Conservation (phyloP, 2,113 vertebrate genomes). For the Poeciliopsis prolifica region DNA sequence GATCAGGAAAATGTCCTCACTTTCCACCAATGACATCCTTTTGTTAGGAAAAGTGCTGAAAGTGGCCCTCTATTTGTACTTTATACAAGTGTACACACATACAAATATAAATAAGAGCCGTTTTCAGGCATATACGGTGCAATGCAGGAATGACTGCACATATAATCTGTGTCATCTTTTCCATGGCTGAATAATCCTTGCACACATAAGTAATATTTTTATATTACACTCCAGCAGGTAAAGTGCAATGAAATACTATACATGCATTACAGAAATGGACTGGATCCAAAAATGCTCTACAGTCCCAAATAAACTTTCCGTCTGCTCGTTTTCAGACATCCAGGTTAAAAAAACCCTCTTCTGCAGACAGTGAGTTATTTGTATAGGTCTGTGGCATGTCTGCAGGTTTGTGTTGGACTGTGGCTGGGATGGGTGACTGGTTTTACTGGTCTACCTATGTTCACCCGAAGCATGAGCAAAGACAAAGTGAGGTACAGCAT, state of each 20-base stretch:
- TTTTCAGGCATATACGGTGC: slow-evolving; percentile 28
- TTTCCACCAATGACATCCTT: too few relatives aligned
- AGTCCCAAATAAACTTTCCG: slow-evolving; percentile 64
- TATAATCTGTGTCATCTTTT: slow-evolving; percentile 62
- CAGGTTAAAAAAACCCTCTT: slow-evolving; percentile 29
- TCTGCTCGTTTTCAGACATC: slow-evolving; percentile 62
- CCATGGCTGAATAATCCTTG: slow-evolving; percentile 35
- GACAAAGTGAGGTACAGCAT: slow-evolving; percentile 36
- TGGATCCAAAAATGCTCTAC: slow-evolving; percentile 72
- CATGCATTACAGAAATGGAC: slow-evolving; percentile 68
- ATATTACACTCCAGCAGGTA: slow-evolving; percentile 58
- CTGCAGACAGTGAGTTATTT: slow-evolving; percentile 74
- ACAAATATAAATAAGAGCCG: slow-evolving; percentile 35
- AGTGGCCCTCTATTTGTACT: background rate
- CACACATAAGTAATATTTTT: slow-evolving; percentile 54
- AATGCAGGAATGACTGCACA: slow-evolving; percentile 14
- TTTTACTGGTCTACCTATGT: slow-evolving; percentile 72
- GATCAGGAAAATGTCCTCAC: too few relatives aligned
- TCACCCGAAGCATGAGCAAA: slow-evolving; percentile 22
- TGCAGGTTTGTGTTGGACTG: slow-evolving; percentile 65
- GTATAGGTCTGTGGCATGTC: slow-evolving; percentile 66
- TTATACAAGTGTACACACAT: background rate
- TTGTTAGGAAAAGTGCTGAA: background rate
- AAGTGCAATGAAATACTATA: slow-evolving; percentile 70
- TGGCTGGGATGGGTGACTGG: slow-evolving; percentile 71